Percentiles rank a stretch among this genome's conserved stretches.
Conservation (phyloP, 2,113 vertebrate genomes). For the Phaethornis superciliosus region DNA sequence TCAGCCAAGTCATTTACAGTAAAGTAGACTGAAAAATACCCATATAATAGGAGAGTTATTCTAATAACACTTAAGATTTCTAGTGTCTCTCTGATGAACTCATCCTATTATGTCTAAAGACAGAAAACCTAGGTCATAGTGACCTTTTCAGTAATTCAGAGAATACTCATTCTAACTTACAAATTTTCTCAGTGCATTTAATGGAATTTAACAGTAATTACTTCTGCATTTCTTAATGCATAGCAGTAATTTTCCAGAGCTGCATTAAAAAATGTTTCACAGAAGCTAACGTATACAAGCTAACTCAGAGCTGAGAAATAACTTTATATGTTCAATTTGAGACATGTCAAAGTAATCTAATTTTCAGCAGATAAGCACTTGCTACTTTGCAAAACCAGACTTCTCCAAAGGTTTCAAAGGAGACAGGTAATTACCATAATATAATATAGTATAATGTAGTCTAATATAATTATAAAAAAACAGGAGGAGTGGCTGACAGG, state of each 20-base stretch:
- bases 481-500: background rate
- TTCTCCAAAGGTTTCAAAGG: background rate
- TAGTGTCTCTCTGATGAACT: background rate
- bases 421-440: background rate
- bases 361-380: background rate
- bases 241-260: background rate
- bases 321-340: background rate
- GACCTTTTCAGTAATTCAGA: slow-evolving; percentile 43
- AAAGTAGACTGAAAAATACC: background rate
- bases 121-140: background rate
- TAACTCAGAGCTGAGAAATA: background rate
- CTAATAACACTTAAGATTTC: background rate
- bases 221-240: background rate
- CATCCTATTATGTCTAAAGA: slow-evolving; percentile 36
- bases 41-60: background rate
- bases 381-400: background rate
- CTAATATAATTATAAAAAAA: background rate
- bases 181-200: background rate
- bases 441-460: background rate
- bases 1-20: background rate
- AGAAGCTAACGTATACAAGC: background rate
- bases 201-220: slow-evolving; percentile 7
- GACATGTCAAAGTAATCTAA: background rate
- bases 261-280: background rate
- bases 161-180: background rate